Conservation (phyloP, 2,797 vertebrate genomes). For the Enteromius anoplus region DNA sequence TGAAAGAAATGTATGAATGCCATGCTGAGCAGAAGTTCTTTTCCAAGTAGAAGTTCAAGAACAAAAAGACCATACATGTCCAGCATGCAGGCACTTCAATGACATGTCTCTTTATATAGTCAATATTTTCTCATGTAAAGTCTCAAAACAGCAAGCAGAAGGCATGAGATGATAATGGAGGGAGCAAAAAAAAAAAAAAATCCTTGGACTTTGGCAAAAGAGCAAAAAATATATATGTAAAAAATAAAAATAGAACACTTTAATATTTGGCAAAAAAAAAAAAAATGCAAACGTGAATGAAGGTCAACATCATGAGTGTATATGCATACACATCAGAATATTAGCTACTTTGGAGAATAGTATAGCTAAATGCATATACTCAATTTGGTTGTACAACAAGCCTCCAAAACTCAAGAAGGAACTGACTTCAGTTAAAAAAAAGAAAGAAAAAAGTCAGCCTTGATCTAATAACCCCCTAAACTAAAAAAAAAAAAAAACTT, state of each 20-base stretch:
- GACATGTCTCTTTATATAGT: constrained; percentile 84
- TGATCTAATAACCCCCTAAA: constrained; percentile 79
- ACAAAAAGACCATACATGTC: constrained; percentile 95
- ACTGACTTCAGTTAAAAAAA: constrained; percentile 57
- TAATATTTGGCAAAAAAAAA: constrained; percentile 76
- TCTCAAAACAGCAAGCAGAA: constrained; percentile 84
- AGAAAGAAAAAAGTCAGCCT: constrained; percentile 66
- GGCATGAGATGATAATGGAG: constrained; percentile 92
- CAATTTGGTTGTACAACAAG: constrained; percentile 69
- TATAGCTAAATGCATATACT: constrained; percentile 79
- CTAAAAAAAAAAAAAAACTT: constrained; percentile 69
- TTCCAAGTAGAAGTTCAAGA: constrained; percentile 66
- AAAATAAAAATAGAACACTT: constrained; percentile 18
- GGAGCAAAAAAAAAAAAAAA: constrained; percentile 71
- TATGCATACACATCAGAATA: constrained; percentile 75
- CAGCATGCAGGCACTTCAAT: constrained; percentile 98
- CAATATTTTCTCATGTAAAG: constrained; percentile 80
- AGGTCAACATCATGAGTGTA: constrained; percentile 79
- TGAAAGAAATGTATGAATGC: constrained; percentile 89
- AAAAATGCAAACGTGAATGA: constrained; percentile 73
- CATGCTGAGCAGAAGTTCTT: constrained; percentile 84
- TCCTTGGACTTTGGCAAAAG: constrained; percentile 83
- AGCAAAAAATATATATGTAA: constrained; percentile 66
- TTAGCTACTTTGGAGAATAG: constrained; percentile 72
- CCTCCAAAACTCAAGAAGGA: constrained; percentile 57